Base-by-base conservation (phyloP, 1,140 invertebrate genomes). In the Carcinoscorpius rotundicauda region DNA sequence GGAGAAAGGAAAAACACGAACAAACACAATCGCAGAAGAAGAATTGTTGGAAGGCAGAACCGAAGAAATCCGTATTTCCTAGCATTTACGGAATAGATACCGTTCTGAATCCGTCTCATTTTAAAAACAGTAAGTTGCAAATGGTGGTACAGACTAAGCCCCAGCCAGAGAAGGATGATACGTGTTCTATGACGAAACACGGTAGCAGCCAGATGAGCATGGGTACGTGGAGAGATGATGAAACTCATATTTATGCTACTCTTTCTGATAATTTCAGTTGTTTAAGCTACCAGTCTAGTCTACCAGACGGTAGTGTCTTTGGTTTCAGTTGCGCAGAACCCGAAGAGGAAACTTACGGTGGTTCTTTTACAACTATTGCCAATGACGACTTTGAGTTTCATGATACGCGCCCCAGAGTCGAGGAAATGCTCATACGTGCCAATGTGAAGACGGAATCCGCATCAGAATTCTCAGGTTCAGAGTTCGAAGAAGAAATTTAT, bases 351-450 rank as follows among this genome's bases (percentile, higher is more conserved):
- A 4, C 67, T n/a, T 64, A 63, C 29, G 68, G 66, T 29, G 69
- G 74, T 64, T 85, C 83, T 5, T 83, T 83, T 10, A 85, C 83
- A 4, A 85, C 83, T 0, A 82, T 82, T 52, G 83, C 83, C 8
- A 85, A 84, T 69, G 82, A 84, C 68, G 84, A 85, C 71, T 85
- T 85, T 68, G 83, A 85, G 68, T 85, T 82, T 72, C 84, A 81
- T 67, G 70, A 72, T 55, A 71, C 71, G 1, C 59, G 71, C 4
- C 64, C 69, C 6, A 66, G 66, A 10, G 66, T 58, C 51, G 67
- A 64, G 48, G 60, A 68, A 51, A 60, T 66, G 49, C 61, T 55
- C 56, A 51, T 65, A 64, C 65, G 66, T 49, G 62, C 62, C 11
- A 61, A 62, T 6, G 63, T 64, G 61, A 50, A 64, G 58, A 61